A percentile compares a stretch with the other conserved stretches of the same genome.
phyloP scores from a whole-genome alignment of 2,888 invertebrate genomes.

The Caenorhabditis imperialis region DNA sequence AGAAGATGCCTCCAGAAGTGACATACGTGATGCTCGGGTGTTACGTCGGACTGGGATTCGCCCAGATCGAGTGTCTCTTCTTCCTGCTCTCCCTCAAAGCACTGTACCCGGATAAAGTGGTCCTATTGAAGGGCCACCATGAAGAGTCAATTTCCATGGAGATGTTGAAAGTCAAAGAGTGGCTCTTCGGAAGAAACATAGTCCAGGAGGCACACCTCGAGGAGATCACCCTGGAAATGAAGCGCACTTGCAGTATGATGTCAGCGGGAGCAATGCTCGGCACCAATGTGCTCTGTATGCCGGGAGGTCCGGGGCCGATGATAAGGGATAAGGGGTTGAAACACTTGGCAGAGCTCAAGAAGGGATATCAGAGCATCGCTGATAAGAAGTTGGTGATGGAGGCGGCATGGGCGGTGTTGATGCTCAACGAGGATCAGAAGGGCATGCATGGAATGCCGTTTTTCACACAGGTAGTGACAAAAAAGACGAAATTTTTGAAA shows the following conservation, averaged over 20 bases:
- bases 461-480: conserved; percentile 31
- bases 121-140: conserved; percentile 61
- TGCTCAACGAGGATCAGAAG: conserved; percentile 30
- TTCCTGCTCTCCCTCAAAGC: conserved; percentile 60
- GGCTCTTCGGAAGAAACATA: conserved; percentile 28
- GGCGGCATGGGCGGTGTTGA: conserved; percentile 51
- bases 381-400: conserved; percentile 47
- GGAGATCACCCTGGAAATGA: conserved; percentile 37
- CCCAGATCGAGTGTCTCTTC: conserved; percentile 63
- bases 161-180: conserved; percentile 41
- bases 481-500: too few relatives aligned
- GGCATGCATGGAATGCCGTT: conserved; percentile 51
- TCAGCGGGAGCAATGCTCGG: conserved; percentile 33
- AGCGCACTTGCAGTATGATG: conserved; percentile 28
- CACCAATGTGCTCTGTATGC: conserved; percentile 59
- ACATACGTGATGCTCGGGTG: conserved; percentile 64
- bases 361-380: conserved; percentile 16
- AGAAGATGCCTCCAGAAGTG: conserved; percentile 45
- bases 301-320: conserved; percentile 65
- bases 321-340: conserved; percentile 43
- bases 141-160: conserved; percentile 65
- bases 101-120: conserved; percentile 57
- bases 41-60: conserved; percentile 64
- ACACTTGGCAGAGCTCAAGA: conserved; percentile 12
- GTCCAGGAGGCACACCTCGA: conserved; percentile 10